Conservation (phyloP, 2,797 vertebrate genomes). For the Galagoides demidoff region DNA sequence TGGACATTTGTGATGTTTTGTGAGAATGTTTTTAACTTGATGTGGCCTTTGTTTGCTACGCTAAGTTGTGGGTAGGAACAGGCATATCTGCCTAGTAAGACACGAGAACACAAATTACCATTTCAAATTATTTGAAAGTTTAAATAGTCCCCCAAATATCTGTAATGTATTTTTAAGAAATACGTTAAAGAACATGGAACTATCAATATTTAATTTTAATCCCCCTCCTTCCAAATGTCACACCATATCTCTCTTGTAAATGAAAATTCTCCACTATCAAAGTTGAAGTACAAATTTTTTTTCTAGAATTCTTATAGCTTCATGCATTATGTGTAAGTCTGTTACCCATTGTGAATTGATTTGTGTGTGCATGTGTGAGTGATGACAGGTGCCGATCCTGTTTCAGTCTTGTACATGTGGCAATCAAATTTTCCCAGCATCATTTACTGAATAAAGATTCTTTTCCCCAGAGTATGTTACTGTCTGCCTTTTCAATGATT, state of each 20-base stretch:
- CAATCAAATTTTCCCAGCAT: too few species aligned
- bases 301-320: too few species aligned
- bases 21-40: constrained; percentile 69
- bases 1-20: constrained; percentile 52
- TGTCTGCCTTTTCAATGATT: too few species aligned
- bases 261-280: neutral
- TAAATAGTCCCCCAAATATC: neutral
- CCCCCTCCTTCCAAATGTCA: neutral
- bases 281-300: neutral
- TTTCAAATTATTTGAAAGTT: constrained; percentile 59
- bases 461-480: too few species aligned
- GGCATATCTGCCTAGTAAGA: constrained; percentile 51
- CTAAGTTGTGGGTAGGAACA: neutral
- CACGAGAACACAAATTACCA: constrained; percentile 41
- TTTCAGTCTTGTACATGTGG: too few species aligned
- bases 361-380: too few species aligned
- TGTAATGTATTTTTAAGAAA: neutral
- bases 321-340: too few species aligned
- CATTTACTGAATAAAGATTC: too few species aligned
- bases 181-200: neutral
- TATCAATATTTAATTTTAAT: neutral
- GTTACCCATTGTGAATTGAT: too few species aligned
- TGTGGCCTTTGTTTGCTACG: constrained; percentile 60
- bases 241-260: neutral
- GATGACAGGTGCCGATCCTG: too few species aligned